Percentiles rank a stretch among this genome's conserved stretches.
Evolutionary conservation across 2,797 vertebrate species (phyloP).

Genomic region (Syngnathus rostellatus): DNA sequence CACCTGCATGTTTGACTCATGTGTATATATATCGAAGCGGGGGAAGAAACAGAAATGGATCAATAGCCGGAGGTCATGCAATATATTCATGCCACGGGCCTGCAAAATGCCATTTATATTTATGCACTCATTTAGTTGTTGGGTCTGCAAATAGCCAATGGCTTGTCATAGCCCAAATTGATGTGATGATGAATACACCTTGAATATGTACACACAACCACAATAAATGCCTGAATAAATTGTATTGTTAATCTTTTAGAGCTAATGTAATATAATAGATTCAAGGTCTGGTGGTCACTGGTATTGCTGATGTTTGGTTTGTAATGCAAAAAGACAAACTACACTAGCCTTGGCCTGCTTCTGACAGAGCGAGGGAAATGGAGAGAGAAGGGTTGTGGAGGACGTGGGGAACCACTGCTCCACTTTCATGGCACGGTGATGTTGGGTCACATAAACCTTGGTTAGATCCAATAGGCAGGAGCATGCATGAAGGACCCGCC

Average conservation of each 20-base stretch:
- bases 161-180: constrained; percentile 40
- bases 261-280: background rate
- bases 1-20: constrained; percentile 15
- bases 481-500: constrained; percentile 38
- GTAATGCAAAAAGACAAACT: too few species aligned
- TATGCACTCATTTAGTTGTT: constrained; percentile 58
- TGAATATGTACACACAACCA: background rate
- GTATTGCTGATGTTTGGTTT: too few species aligned
- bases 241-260: background rate
- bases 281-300: too few species aligned
- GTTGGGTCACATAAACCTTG: constrained; percentile 30
- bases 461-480: constrained; percentile 40
- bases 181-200: constrained; percentile 30
- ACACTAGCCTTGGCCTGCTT: constrained; percentile 40
- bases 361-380: constrained; percentile 14
- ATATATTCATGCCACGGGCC: constrained; percentile 52
- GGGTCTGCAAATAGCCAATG: constrained; percentile 48
- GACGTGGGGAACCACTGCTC: too few species aligned
- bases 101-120: constrained; percentile 61
- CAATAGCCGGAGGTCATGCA: constrained; percentile 28
- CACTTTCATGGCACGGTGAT: too few species aligned
- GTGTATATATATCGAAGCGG: constrained; percentile 26
- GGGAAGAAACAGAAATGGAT: constrained; percentile 31
- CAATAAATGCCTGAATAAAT: background rate
- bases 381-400: constrained; percentile 32